Conservation (phyloP, 2,797 vertebrate species). For the Tarsius wallacei region DNA sequence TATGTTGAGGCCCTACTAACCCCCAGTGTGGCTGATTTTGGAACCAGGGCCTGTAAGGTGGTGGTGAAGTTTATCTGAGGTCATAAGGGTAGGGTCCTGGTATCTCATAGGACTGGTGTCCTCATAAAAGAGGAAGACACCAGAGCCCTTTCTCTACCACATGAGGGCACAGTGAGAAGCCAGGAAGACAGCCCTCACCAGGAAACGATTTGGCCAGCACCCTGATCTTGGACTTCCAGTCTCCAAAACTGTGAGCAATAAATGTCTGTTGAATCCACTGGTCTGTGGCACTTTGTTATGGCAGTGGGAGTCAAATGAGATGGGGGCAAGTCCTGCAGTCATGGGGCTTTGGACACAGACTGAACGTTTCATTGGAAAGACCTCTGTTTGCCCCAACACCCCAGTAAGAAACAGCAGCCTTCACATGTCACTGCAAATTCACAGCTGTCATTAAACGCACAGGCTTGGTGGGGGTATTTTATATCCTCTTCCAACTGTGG, state of each 20-base stretch:
- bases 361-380: neutral
- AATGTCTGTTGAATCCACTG: too few relatives aligned
- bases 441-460: neutral
- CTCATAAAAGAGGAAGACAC: neutral
- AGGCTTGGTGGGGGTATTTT: neutral
- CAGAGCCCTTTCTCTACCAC: neutral
- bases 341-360: neutral
- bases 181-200: too few relatives aligned
- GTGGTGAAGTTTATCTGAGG: neutral
- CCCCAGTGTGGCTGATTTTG: neutral
- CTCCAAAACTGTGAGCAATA: too few relatives aligned
- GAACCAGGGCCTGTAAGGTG: neutral
- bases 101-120: neutral
- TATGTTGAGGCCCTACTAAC: too few relatives aligned
- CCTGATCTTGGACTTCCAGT: too few relatives aligned
- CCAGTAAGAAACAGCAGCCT: neutral
- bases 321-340: neutral
- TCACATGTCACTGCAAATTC: neutral
- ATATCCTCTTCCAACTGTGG: neutral
- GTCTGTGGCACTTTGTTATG: too few relatives aligned
- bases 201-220: too few relatives aligned
- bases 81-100: neutral
- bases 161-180: too few relatives aligned
- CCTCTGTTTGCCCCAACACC: neutral
- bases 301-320: neutral